These are phyloP conservation scores for Eilema sororculum DNA, from an alignment of 2,888 invertebrate species.

Conservation along the genomic window DNA sequence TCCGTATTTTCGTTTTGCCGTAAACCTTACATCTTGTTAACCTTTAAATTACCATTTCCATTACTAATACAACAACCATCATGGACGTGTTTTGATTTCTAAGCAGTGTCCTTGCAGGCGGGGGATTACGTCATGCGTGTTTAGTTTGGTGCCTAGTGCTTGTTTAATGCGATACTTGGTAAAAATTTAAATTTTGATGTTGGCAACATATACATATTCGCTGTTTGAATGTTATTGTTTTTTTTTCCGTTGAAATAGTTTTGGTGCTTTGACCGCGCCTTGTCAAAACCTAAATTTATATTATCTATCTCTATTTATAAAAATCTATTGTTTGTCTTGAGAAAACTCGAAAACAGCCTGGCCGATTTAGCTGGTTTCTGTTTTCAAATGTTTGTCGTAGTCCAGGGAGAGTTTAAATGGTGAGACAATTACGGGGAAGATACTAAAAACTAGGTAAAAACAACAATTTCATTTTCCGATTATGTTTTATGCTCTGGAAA, in stretches of 20 bases:
- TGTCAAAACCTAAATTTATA: not conserved
- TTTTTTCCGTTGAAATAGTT: not conserved
- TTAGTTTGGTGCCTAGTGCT: conserved; percentile 10
- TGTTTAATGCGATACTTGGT: not conserved
- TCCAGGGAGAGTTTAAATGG: too few relatives aligned
- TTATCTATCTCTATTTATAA: too few relatives aligned
- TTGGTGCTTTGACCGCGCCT: not conserved
- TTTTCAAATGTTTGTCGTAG: too few relatives aligned
- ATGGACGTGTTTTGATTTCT: conserved; percentile 42
- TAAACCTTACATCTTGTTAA: conserved; percentile 14
- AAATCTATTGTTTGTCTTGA: too few relatives aligned
- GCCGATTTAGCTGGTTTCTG: too few relatives aligned
- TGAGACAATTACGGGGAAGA: too few relatives aligned
- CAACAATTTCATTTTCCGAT: too few relatives aligned
- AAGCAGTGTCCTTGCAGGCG: conserved; percentile 35
- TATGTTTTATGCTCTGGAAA: too few relatives aligned
- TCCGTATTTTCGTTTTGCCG: not conserved
- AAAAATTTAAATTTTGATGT: not conserved
- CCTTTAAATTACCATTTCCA: conserved; percentile 48
- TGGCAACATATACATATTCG: not conserved
- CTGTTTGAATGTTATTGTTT: not conserved
- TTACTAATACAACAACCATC: conserved; percentile 37
- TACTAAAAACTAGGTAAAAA: too few relatives aligned
- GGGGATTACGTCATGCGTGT: conserved; percentile 39
- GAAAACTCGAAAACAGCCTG: too few relatives aligned